Percentiles rank a stretch among this genome's conserved stretches.
phyloP scores from a whole-genome alignment of 2,888 invertebrate genomes.

The Syrista parreyssii region DNA sequence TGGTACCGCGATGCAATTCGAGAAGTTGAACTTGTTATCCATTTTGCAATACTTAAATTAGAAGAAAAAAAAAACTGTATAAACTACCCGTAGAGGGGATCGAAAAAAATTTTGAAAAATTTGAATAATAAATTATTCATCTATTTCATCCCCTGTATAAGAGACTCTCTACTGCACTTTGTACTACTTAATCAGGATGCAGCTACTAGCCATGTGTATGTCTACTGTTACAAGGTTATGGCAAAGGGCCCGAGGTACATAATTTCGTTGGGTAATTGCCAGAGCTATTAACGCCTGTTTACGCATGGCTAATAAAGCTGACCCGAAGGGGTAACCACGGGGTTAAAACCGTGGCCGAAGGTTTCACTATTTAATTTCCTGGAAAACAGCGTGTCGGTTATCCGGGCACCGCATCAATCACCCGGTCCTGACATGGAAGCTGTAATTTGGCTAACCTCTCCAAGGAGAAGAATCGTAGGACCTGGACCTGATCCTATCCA shows the following conservation, averaged over 20 bases:
- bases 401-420: slow-evolving; percentile 58
- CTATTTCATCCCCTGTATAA: neutral
- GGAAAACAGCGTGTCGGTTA: slow-evolving; percentile 54
- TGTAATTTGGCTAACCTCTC: slow-evolving; percentile 63
- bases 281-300: slow-evolving; percentile 43
- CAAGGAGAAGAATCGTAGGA: neutral
- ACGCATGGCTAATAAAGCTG: slow-evolving; percentile 38
- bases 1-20: slow-evolving; percentile 13
- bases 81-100: slow-evolving; percentile 17
- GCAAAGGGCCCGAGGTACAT: neutral
- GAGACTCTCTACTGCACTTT: neutral
- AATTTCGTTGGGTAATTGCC: slow-evolving; percentile 2
- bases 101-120: neutral
- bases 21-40: neutral
- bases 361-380: slow-evolving; percentile 59
- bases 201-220: neutral
- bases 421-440: slow-evolving; percentile 61
- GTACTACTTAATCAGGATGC: neutral
- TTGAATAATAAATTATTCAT: too few relatives aligned
- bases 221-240: neutral
- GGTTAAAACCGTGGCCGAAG: slow-evolving; percentile 18
- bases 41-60: neutral
- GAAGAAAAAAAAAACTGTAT: neutral
- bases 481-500: slow-evolving; percentile 14
- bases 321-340: slow-evolving; percentile 32